phyloP scores from a whole-genome alignment of 2,888 invertebrate genomes.

The Papilio demoleus region DNA sequence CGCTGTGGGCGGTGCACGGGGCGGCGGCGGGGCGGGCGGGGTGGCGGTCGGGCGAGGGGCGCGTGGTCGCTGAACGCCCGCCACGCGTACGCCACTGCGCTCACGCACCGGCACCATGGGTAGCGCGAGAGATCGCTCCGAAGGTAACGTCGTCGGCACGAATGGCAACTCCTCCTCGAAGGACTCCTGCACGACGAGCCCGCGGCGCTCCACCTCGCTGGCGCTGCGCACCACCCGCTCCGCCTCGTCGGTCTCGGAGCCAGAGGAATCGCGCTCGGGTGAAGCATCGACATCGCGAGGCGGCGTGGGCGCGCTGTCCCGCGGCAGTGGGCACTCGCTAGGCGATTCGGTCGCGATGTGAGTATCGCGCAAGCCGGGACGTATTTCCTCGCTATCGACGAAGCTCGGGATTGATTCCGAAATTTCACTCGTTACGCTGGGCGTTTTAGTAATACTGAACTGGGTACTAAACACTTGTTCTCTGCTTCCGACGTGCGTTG shows the following conservation, averaged over 20 bases:
- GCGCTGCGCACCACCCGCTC: constrained; percentile 66
- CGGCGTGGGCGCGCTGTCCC: constrained; percentile 46
- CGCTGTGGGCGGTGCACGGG: constrained; percentile 39
- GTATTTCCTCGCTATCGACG: constrained; percentile 86
- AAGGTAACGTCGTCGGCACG: constrained; percentile 94
- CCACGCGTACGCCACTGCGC: constrained; percentile 65
- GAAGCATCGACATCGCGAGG: constrained; percentile 47
- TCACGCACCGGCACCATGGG: constrained; percentile 90
- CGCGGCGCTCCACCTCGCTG: constrained; percentile 86
- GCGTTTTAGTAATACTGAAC: constrained; percentile 86
- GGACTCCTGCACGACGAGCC: constrained; percentile 90
- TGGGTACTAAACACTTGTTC: constrained; percentile 88
- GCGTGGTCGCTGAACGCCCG: constrained; percentile 82
- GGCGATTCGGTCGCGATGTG: constrained; percentile 45
- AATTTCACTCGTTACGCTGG: constrained; percentile 85
- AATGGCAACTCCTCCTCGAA: constrained; percentile 94
- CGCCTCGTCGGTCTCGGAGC: constrained; percentile 89
- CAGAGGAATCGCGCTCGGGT: constrained; percentile 83
- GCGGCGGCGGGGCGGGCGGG: constrained; percentile 61
- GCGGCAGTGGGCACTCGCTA: constrained; percentile 43
- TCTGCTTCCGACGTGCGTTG: constrained; percentile 87
- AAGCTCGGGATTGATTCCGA: constrained; percentile 77
- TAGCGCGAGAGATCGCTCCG: constrained; percentile 91
- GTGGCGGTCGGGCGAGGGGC: constrained; percentile 88
- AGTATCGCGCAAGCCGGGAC: constrained; percentile 46